A percentile compares a stretch with the other conserved stretches of the same genome.
These are phyloP conservation scores for Pelecanus crispus DNA, from an alignment of 2,113 vertebrate genomes.

Conservation along the genomic window DNA sequence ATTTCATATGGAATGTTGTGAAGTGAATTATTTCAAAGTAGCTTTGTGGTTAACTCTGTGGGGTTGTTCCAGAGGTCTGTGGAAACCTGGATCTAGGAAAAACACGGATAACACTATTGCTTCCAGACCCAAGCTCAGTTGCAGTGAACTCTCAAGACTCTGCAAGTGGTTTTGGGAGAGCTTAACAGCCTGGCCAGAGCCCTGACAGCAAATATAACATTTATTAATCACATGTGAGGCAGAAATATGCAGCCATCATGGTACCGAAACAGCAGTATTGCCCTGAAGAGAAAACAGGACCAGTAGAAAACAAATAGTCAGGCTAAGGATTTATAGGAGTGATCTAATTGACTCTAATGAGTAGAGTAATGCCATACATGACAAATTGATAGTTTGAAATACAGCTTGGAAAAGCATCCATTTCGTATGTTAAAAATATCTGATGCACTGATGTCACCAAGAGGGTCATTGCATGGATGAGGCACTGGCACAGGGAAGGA, in stretches of 20 bases:
- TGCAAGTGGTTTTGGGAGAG: neutral
- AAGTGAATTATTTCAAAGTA: neutral
- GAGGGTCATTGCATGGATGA: neutral
- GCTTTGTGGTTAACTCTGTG: neutral
- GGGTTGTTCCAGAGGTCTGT: slow-evolving; percentile 37
- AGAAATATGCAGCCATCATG: neutral
- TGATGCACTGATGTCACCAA: neutral
- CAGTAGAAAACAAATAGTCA: slow-evolving; percentile 3
- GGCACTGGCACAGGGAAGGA: neutral
- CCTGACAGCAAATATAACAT: neutral
- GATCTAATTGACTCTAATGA: neutral
- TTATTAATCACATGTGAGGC: neutral
- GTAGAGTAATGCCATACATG: neutral
- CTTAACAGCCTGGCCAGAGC: neutral
- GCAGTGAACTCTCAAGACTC: neutral
- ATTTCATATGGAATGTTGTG: neutral
- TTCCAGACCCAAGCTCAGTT: slow-evolving; percentile 1
- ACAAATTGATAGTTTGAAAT: neutral
- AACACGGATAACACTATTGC: neutral
- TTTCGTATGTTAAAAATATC: neutral
- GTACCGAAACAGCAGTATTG: neutral
- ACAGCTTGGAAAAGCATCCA: neutral
- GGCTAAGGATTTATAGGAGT: neutral
- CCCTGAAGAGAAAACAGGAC: neutral
- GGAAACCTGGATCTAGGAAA: slow-evolving; percentile 9